Evolutionary conservation across 2,888 invertebrate species (phyloP).

Genomic region (Synergus umbraculus): DNA sequence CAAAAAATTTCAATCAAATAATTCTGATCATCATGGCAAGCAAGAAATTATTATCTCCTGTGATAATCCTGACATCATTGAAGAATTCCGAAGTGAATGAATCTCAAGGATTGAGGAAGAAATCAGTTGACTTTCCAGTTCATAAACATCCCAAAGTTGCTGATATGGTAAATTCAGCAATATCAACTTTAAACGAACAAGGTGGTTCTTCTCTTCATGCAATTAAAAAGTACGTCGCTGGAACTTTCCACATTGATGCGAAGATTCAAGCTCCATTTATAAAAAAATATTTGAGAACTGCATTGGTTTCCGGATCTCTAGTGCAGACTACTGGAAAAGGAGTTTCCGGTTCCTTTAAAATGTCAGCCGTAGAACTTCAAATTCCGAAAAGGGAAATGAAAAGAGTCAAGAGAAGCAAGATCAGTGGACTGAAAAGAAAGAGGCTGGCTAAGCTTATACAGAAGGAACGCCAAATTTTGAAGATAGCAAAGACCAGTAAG

Average conservation of each 20-base stretch:
- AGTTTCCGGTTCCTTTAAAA: background rate
- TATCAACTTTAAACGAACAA: background rate
- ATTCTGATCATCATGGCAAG: background rate
- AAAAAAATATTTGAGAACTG: background rate
- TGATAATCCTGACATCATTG: background rate
- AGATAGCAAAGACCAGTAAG: background rate
- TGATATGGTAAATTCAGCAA: background rate
- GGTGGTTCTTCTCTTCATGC: constrained; percentile 2
- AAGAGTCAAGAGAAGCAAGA: background rate
- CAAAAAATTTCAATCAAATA: background rate
- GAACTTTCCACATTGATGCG: background rate
- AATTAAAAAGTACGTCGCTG: background rate
- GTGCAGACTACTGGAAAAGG: constrained; percentile 1
- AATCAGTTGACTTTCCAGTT: background rate
- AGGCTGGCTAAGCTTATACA: background rate
- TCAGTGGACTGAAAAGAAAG: background rate
- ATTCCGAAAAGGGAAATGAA: background rate
- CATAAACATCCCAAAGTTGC: background rate
- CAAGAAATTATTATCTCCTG: background rate
- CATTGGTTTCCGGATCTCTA: background rate
- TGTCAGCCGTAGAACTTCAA: background rate
- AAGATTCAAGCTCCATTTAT: constrained; percentile 9
- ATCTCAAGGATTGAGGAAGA: background rate
- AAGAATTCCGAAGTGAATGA: background rate
- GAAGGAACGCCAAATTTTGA: background rate